Base-by-base conservation (phyloP, 92 coral and sea anemone species). In the Porites lobata region DNA sequence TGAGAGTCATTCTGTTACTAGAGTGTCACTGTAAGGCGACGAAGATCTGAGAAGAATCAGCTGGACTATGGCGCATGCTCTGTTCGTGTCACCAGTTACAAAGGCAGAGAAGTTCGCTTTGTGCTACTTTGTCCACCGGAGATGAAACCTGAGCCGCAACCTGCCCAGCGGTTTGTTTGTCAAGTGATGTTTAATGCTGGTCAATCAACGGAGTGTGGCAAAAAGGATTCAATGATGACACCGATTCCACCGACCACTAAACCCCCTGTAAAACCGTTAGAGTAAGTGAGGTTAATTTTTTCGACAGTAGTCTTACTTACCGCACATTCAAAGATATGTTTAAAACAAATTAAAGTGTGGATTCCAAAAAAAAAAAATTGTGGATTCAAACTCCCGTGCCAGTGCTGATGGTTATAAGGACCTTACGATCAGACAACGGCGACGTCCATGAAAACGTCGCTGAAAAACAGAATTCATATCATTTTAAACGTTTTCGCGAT, bases 31-130 rank as follows among this genome's bases (percentile, higher is more conserved):
- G 71, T 50, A 20, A 84, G 92, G 43, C 84, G 89, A 43, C 14
- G 82, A 78, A 53, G 73, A 18, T 50, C 89, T 2, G 77, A 22
- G 18, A 24, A 9, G 8, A 78, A 51, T 5, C 22, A 63, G 12
- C 26, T 71, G 12, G 98, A 95, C 32, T 95, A 95, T 73, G 90
- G 98, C 71, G 89, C 89, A 52, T 95, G 98, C 86, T 78, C 89
- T 57, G 98, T 94, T 63, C 92, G 95, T 75, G 72, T 95, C 52
- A 65, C 15, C 26, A 61, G 86, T 8, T 68, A 79, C 76, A 80
- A 52, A 6, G 88, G 65, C 29, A 70, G 20, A 10, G 64, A 43
- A 20, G 88, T 80, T 69, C 65, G 54, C 22, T 87, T 81, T 71
- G 92, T 84, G 14, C 92, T 87, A 50, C 85, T 86, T 66, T 95